phyloP scores from a whole-genome alignment of 2,797 vertebrate species.

The Scleropages formosus region DNA sequence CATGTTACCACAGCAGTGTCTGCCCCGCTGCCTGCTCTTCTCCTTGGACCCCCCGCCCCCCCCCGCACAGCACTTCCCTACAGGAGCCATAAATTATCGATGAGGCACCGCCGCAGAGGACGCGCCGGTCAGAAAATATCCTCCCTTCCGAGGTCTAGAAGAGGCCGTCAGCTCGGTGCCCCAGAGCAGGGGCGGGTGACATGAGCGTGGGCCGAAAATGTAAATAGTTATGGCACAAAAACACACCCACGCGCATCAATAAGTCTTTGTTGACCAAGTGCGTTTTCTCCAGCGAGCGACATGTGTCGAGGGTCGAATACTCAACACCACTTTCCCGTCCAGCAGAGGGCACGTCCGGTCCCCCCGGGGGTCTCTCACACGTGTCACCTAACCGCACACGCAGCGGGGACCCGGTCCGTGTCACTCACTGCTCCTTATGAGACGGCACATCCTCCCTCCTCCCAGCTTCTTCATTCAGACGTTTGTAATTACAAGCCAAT shows the following conservation, averaged over 20 bases:
- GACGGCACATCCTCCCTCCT: too few species aligned
- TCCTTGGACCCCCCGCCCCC: slow-evolving; percentile 28
- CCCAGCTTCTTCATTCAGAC: too few species aligned
- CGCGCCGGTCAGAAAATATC: slow-evolving; percentile 49
- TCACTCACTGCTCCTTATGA: too few species aligned
- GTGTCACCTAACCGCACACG: too few species aligned
- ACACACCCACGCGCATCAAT: too few species aligned
- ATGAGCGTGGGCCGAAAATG: not conserved
- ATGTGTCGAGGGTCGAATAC: not conserved
- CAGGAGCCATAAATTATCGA: slow-evolving; percentile 68
- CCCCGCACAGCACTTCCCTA: slow-evolving; percentile 48
- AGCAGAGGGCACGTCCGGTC: too few species aligned
- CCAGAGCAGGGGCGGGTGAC: too few species aligned
- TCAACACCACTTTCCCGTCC: not conserved
- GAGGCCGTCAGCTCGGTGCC: not conserved
- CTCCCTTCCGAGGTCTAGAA: slow-evolving; percentile 17
- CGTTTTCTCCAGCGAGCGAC: not conserved
- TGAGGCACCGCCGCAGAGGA: slow-evolving; percentile 63
- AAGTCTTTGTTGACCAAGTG: not conserved
- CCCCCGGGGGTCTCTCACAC: too few species aligned
- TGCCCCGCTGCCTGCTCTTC: slow-evolving; percentile 29
- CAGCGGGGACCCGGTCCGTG: too few species aligned
- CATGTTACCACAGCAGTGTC: slow-evolving; percentile 17
- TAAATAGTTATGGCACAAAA: not conserved
- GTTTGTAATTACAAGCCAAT: too few species aligned